Base-by-base conservation (phyloP, 92 coral and sea anemone species). In the Phenganax marumi region DNA sequence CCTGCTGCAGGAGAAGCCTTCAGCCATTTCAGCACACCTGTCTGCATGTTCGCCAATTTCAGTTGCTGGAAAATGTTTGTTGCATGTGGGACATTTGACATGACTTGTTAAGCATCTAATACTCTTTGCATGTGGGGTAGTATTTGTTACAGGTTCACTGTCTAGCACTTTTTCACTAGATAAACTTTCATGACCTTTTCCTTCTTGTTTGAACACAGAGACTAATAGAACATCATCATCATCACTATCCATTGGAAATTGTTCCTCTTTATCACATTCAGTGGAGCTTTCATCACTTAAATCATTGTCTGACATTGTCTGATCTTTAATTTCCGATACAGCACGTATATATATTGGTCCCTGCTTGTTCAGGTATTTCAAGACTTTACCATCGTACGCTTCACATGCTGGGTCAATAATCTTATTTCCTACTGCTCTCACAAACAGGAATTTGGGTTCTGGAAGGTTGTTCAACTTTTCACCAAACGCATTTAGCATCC, bases 361-460 rank as follows among this genome's bases (percentile, higher is more conserved):
- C 72, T 65, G 72, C 33, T 65, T 65, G 72, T 65, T 65, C 33
- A 65, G 72, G 72, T 65, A 65, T 65, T 65, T 65, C 25, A 65
- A 65, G 12, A 65, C 72, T 33, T 65, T 65, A 14, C 72, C 72
- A 33, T 65, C 25, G 33, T 65, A 65, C 3, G 21, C 3, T 17
- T 23, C 72, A 65, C 72, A 65, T 33, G 25, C 72, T 17, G 72
- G 72, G 8, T 65, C 72, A 65, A 65, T 23, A 14, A 65, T 22
- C 25, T 65, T 65, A 33, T 65, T 65, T 17, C 72, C 72, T 17
- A 65, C 22, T 14, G 63, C 72, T 65, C 21, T 16, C 3, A 65
- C 72, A 65, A 65, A 65, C 33, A 12, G 18, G 33, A 65, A 65
- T 23, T 65, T 65, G 1, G 72, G 72, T 17, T 14, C 72, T 33